Percentiles rank a stretch among this genome's conserved stretches.
These are phyloP conservation scores for Myotis lucifugus DNA, from an alignment of 2,113 vertebrate species.

Conservation along the genomic window DNA sequence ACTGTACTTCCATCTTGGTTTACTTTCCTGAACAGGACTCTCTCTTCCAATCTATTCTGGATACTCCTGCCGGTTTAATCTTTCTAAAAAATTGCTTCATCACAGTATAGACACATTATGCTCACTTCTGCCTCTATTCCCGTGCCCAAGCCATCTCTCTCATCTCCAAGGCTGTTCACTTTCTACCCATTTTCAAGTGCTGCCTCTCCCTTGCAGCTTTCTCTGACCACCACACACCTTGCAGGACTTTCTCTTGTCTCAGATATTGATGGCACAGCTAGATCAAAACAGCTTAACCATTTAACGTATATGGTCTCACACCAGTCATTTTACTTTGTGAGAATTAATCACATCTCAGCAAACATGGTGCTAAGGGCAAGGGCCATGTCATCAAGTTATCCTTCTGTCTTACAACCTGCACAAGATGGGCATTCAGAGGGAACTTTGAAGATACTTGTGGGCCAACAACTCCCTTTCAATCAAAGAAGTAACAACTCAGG, in stretches of 20 bases:
- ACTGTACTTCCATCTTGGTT: background rate
- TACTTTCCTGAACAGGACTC: background rate
- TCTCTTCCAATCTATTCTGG: background rate
- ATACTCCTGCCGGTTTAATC: background rate
- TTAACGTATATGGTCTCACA: background rate
- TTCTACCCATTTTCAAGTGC: background rate
- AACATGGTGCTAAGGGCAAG: background rate
- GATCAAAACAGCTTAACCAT: constrained; percentile 33
- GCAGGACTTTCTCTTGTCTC: background rate
- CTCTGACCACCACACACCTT: background rate
- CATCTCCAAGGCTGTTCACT: background rate
- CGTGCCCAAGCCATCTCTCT: background rate
- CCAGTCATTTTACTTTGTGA: background rate
- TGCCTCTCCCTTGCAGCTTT: background rate
- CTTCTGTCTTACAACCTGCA: background rate
- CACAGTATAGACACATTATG: background rate
- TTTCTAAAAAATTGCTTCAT: background rate
- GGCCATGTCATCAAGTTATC: background rate
- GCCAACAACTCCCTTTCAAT: background rate
- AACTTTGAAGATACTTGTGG: background rate
- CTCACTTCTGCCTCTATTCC: background rate
- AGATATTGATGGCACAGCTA: background rate
- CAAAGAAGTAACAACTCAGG: background rate
- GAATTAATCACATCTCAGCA: background rate
- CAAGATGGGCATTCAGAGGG: background rate